Percentiles rank a stretch among this genome's conserved stretches.
Evolutionary conservation across 2,797 vertebrate genomes (phyloP).

Genomic region (Emys orbicularis): DNA sequence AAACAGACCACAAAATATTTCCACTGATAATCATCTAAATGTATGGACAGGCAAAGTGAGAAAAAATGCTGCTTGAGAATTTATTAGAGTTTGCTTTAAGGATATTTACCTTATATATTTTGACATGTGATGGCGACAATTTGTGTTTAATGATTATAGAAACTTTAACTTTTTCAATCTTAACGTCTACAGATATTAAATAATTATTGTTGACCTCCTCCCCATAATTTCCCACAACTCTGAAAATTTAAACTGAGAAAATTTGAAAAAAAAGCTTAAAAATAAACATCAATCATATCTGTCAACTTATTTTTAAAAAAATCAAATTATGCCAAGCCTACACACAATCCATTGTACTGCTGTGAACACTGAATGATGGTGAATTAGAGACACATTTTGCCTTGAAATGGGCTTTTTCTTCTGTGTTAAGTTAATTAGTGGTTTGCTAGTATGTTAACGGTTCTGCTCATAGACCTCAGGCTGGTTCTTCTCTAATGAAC

Average conservation of each 20-base stretch:
- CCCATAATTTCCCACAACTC: background rate
- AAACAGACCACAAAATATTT: background rate
- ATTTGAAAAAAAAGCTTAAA: background rate
- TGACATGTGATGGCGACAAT: background rate
- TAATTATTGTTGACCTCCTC: background rate
- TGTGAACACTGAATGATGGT: background rate
- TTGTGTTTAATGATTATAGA: background rate
- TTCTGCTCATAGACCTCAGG: conserved; percentile 66
- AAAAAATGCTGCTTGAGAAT: background rate
- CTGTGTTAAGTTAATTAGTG: conserved; percentile 70
- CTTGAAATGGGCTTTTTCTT: background rate
- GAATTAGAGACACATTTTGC: conserved; percentile 61
- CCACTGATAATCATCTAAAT: background rate
- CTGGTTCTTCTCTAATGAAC: conserved; percentile 64
- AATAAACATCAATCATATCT: background rate
- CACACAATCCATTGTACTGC: background rate
- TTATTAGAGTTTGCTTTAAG: background rate
- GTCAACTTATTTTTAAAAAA: background rate
- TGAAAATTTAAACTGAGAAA: background rate
- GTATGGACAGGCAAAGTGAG: background rate
- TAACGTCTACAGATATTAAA: background rate
- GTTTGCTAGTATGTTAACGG: conserved; percentile 74
- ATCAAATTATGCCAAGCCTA: background rate
- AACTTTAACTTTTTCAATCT: background rate
- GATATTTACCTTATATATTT: background rate